A percentile compares a stretch with the other conserved stretches of the same genome.
Evolutionary conservation across 2,888 invertebrate species (phyloP).

Genomic region (Drosophila koepferae): DNA sequence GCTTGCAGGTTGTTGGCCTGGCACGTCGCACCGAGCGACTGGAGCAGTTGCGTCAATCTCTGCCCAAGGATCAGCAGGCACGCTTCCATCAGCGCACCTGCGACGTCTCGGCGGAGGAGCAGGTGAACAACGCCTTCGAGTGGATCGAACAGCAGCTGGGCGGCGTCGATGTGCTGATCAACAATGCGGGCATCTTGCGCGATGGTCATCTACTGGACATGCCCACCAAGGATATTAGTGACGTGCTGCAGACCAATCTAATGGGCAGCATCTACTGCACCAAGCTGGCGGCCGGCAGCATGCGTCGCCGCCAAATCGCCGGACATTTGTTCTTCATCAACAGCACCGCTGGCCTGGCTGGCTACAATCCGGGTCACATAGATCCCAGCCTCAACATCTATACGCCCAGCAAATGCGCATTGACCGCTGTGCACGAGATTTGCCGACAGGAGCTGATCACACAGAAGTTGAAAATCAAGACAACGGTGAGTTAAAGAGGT

Average conservation of each 20-base stretch:
- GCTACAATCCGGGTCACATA: constrained; percentile 70
- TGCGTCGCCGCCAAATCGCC: constrained; percentile 84
- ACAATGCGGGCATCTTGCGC: constrained; percentile 87
- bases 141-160: constrained; percentile 86
- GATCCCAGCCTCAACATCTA: constrained; percentile 81
- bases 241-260: constrained; percentile 86
- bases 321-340: constrained; percentile 82
- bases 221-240: constrained; percentile 69
- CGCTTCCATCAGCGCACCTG: constrained; percentile 76
- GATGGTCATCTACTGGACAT: constrained; percentile 79
- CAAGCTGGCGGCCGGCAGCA: constrained; percentile 85
- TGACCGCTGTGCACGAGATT: constrained; percentile 83
- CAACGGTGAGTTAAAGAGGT: constrained; percentile 76
- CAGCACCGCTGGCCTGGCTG: constrained; percentile 77
- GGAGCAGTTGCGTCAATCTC: constrained; percentile 61
- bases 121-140: constrained; percentile 86
- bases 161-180: constrained; percentile 87
- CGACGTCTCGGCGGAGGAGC: constrained; percentile 86
- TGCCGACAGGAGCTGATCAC: constrained; percentile 82
- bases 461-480: constrained; percentile 80
- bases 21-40: constrained; percentile 83
- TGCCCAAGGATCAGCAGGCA: constrained; percentile 63
- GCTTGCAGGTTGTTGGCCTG: constrained; percentile 87
- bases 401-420: constrained; percentile 81
- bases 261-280: constrained; percentile 86